A percentile compares a stretch with the other conserved stretches of the same genome.
phyloP scores from a whole-genome alignment of 2,888 invertebrate genomes.

The Sericinus montela region DNA sequence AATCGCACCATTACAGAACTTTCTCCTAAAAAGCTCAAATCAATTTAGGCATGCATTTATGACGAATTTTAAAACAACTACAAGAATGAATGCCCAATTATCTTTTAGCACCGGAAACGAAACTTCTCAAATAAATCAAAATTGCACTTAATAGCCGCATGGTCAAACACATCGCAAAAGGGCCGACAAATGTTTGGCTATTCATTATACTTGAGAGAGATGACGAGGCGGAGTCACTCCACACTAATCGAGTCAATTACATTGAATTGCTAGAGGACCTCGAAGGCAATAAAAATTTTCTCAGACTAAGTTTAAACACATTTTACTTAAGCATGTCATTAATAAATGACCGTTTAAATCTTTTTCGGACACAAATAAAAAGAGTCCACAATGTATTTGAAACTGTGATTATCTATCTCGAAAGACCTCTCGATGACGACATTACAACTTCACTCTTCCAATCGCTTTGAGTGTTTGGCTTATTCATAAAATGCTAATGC shows the following conservation, averaged over 20 bases:
- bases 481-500: slow-evolving; percentile 69
- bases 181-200: slow-evolving; percentile 41
- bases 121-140: slow-evolving; percentile 71
- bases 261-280: background rate
- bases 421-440: slow-evolving; percentile 33
- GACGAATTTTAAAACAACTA: background rate
- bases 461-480: slow-evolving; percentile 45
- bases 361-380: background rate
- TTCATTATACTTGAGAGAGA: slow-evolving; percentile 48
- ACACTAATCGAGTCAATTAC: slow-evolving; percentile 45
- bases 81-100: slow-evolving; percentile 24
- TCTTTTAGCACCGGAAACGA: slow-evolving; percentile 70
- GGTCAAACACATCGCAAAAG: slow-evolving; percentile 41
- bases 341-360: background rate
- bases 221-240: slow-evolving; percentile 40
- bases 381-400: background rate
- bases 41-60: too few relatives aligned
- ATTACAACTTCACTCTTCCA: slow-evolving; percentile 57
- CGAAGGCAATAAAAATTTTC: background rate
- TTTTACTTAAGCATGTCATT: slow-evolving; percentile 3
- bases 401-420: slow-evolving; percentile 24
- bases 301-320: background rate
- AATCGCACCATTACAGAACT: too few relatives aligned
- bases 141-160: slow-evolving; percentile 61
- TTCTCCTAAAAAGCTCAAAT: too few relatives aligned